Conservation (phyloP, 2,888 invertebrate species). For the Gerris lacustris region DNA sequence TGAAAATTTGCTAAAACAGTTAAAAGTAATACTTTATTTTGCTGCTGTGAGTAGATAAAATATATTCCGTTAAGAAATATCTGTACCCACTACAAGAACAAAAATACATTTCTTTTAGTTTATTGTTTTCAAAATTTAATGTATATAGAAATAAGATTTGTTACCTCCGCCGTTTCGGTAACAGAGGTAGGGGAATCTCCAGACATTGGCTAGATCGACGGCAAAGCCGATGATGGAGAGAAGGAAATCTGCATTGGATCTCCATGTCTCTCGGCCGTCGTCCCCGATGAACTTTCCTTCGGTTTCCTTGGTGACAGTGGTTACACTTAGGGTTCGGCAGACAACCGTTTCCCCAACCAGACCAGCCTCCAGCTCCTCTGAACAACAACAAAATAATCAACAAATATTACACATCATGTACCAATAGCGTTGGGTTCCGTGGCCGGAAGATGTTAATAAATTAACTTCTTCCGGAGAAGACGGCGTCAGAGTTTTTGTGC, state of each 20-base stretch:
- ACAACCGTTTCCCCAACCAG: constrained; percentile 25
- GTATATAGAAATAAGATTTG: too few relatives aligned
- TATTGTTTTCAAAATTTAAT: too few relatives aligned
- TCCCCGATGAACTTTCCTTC: background rate
- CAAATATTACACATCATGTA: background rate
- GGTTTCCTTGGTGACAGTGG: constrained; percentile 24
- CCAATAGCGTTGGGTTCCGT: too few relatives aligned
- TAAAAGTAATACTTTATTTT: too few relatives aligned
- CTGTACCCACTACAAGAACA: too few relatives aligned
- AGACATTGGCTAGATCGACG: constrained; percentile 75
- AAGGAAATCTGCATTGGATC: constrained; percentile 65
- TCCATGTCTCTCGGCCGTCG: constrained; percentile 65
- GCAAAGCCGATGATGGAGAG: constrained; percentile 76
- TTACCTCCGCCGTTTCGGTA: constrained; percentile 65
- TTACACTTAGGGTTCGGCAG: constrained; percentile 12
- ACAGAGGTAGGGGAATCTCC: constrained; percentile 68
- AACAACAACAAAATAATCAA: constrained; percentile 22
- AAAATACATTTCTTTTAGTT: too few relatives aligned
- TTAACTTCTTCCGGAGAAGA: too few relatives aligned
- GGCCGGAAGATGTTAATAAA: too few relatives aligned
- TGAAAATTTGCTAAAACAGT: too few relatives aligned
- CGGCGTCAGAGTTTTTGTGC: too few relatives aligned
- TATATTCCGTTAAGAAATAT: too few relatives aligned
- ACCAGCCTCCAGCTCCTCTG: constrained; percentile 37
- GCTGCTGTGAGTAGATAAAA: too few relatives aligned